Evolutionary conservation across 2,113 vertebrate species (phyloP).

Genomic region (Ageneiosus marmoratus): DNA sequence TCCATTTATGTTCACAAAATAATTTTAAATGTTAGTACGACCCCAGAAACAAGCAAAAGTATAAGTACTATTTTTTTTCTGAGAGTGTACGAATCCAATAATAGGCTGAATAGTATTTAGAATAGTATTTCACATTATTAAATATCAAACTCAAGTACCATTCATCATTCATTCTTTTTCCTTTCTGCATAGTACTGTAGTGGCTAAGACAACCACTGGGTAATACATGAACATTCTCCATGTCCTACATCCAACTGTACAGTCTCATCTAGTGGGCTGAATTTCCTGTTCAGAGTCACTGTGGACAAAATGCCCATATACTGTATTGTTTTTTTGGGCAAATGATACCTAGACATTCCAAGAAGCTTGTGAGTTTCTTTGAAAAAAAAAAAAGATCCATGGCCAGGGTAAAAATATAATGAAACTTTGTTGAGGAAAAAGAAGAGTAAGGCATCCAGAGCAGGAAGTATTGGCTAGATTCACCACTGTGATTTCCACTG

Average conservation of each 20-base stretch:
- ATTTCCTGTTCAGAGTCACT: conserved; percentile 7
- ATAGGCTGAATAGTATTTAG: not conserved
- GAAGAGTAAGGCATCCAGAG: not conserved
- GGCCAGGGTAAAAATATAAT: conserved; percentile 6
- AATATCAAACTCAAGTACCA: not conserved
- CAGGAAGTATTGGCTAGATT: conserved; percentile 58
- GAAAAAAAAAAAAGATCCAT: not conserved
- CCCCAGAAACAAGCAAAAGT: not conserved
- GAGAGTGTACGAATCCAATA: not conserved
- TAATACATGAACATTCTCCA: conserved; percentile 12
- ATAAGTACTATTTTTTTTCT: not conserved
- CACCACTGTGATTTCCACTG: conserved; percentile 45
- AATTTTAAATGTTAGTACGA: not conserved
- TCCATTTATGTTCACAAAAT: not conserved
- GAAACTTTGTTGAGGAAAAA: conserved; percentile 24
- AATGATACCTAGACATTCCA: not conserved
- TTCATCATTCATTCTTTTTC: not conserved
- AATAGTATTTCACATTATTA: conserved; percentile 11
- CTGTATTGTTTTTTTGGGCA: conserved; percentile 3
- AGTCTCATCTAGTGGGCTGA: conserved; percentile 1
- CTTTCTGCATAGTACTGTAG: conserved; percentile 17
- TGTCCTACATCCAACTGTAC: conserved; percentile 6
- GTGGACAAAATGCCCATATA: conserved; percentile 1
- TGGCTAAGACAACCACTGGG: conserved; percentile 9
- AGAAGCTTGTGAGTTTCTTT: not conserved